phyloP scores from a whole-genome alignment of 2,797 vertebrate genomes.

The Apogon talboti region DNA sequence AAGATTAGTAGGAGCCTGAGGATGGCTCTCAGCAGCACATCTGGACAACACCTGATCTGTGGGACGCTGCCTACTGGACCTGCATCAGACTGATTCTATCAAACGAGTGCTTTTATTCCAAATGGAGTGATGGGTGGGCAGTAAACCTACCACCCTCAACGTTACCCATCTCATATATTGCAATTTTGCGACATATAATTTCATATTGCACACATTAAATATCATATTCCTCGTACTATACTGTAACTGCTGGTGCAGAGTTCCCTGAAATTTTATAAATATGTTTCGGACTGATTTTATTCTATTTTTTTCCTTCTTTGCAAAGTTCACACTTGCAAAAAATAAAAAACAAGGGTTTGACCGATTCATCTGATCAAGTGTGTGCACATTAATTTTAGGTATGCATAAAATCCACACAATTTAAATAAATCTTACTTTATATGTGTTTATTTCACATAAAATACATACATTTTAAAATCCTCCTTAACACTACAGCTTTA shows the following conservation, averaged over 20 bases:
- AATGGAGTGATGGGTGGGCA: constrained; percentile 27
- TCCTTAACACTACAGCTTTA: too few relatives aligned
- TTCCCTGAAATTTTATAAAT: background rate
- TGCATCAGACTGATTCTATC: constrained; percentile 40
- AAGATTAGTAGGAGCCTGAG: constrained; percentile 56
- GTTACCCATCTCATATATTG: constrained; percentile 1
- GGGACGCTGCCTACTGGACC: constrained; percentile 53
- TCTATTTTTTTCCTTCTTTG: background rate
- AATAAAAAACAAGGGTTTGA: background rate
- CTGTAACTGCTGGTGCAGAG: background rate
- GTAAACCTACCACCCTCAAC: constrained; percentile 11
- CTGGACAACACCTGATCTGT: constrained; percentile 74
- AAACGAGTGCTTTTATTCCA: constrained; percentile 45
- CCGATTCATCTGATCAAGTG: background rate
- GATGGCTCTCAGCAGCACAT: constrained; percentile 69
- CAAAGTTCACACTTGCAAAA: background rate
- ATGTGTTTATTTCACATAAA: too few relatives aligned
- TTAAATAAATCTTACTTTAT: too few relatives aligned
- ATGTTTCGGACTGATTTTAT: background rate
- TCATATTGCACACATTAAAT: background rate
- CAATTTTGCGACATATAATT: background rate
- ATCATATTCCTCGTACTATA: background rate
- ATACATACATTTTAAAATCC: too few relatives aligned
- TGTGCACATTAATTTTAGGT: too few relatives aligned
- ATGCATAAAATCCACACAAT: too few relatives aligned